These are phyloP conservation scores for Drosophila suzukii DNA, from an alignment of 1,140 invertebrate genomes.

Conservation along the genomic window DNA sequence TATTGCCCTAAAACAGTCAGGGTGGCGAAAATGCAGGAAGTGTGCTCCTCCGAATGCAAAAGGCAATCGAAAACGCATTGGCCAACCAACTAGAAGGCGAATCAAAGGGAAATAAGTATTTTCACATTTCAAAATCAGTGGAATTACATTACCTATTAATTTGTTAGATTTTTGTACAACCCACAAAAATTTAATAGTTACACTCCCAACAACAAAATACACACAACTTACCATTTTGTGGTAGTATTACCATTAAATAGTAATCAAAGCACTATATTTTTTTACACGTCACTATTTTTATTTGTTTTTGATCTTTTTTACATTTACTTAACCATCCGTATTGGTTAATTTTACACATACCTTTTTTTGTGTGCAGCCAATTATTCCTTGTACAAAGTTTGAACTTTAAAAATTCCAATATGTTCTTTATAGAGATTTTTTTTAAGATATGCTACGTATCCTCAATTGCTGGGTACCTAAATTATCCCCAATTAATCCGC, in stretches of 20 bases:
- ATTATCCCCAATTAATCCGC: constrained; percentile 11
- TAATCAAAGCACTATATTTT: no score
- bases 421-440: neutral
- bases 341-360: no score
- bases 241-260: no score
- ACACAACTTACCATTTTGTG: no score
- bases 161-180: no score
- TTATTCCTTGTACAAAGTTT: no score
- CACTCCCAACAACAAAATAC: no score
- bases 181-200: no score
- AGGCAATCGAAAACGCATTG: constrained; percentile 13
- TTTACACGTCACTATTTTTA: neutral
- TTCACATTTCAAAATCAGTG: neutral
- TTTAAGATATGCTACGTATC: neutral
- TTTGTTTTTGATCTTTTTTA: neutral
- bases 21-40: constrained; percentile 26
- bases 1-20: constrained; percentile 44
- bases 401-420: neutral
- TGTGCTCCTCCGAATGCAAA: constrained; percentile 1
- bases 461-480: constrained; percentile 16
- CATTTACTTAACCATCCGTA: no score
- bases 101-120: constrained; percentile 28
- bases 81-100: neutral
- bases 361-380: no score
- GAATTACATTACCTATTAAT: no score